phyloP scores from a whole-genome alignment of 1,140 invertebrate species.

The Patella vulgata region DNA sequence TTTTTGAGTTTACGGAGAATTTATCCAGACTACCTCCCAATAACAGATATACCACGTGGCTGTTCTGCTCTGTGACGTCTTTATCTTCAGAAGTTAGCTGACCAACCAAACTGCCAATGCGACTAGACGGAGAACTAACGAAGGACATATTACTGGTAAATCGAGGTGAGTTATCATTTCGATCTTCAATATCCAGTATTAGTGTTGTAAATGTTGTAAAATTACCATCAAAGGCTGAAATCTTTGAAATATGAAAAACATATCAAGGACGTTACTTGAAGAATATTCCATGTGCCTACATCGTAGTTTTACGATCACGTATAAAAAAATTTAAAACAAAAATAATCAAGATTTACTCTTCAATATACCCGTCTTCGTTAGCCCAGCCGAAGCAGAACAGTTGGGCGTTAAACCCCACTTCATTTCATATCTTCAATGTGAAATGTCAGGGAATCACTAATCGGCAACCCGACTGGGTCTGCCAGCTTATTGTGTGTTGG shows the following conservation, averaged over 20 bases:
- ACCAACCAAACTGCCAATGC: not conserved
- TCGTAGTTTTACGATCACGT: too few species aligned
- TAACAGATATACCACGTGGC: constrained; percentile 7
- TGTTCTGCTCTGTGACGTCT: constrained; percentile 9
- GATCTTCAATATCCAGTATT: not conserved
- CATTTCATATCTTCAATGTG: too few species aligned
- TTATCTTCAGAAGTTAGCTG: constrained; percentile 2
- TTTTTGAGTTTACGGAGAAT: constrained; percentile 9
- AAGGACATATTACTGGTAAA: not conserved
- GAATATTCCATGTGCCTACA: too few species aligned
- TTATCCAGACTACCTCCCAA: constrained; percentile 13
- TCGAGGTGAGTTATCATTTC: constrained; percentile 14
- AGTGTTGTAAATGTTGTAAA: not conserved
- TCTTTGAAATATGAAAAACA: not conserved
- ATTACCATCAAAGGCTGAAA: not conserved
- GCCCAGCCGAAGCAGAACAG: too few species aligned
- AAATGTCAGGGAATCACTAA: too few species aligned
- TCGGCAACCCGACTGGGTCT: too few species aligned
- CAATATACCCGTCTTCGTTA: too few species aligned
- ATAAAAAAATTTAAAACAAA: too few species aligned
- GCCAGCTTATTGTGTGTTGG: too few species aligned
- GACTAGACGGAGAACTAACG: not conserved
- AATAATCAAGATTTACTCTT: too few species aligned
- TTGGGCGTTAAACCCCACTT: too few species aligned
- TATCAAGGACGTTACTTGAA: too few species aligned